Conservation (phyloP, 2,113 vertebrate species). For the Dasypus novemcinctus region DNA sequence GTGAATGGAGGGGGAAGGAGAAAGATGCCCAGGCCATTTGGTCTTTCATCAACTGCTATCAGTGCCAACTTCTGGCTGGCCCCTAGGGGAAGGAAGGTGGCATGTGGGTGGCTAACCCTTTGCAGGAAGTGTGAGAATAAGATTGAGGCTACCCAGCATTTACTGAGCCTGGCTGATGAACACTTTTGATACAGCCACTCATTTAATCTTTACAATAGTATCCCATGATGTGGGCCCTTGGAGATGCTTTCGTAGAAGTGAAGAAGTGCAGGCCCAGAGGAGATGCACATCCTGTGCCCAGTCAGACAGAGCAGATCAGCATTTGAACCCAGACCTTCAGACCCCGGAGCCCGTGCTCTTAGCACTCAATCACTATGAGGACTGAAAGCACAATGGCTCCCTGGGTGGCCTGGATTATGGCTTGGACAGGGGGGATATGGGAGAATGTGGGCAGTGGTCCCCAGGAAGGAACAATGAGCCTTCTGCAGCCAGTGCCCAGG, state of each 20-base stretch:
- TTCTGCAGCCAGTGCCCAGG: not conserved
- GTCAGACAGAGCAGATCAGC: not conserved
- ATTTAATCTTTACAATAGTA: not conserved
- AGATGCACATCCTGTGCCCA: not conserved
- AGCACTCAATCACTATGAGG: no score
- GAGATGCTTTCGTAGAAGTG: not conserved
- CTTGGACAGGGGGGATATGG: not conserved
- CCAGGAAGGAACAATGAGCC: no score
- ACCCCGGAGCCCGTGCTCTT: not conserved
- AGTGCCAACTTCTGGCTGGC: no score
- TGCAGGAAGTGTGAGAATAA: not conserved
- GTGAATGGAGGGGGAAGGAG: no score
- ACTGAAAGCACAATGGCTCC: no score
- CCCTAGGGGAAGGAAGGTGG: no score
- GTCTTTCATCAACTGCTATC: no score
- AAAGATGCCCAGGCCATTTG: no score
- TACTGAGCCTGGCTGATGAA: not conserved
- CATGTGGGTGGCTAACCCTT: no score
- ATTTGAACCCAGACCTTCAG: not conserved
- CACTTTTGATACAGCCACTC: no score
- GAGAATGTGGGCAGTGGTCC: no score
- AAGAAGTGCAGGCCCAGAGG: not conserved
- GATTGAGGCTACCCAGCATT: not conserved
- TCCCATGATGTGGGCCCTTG: not conserved
- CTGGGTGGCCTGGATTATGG: not conserved